Base-by-base conservation (phyloP, 1,140 invertebrate genomes). In the Drosophila bipectinata region DNA sequence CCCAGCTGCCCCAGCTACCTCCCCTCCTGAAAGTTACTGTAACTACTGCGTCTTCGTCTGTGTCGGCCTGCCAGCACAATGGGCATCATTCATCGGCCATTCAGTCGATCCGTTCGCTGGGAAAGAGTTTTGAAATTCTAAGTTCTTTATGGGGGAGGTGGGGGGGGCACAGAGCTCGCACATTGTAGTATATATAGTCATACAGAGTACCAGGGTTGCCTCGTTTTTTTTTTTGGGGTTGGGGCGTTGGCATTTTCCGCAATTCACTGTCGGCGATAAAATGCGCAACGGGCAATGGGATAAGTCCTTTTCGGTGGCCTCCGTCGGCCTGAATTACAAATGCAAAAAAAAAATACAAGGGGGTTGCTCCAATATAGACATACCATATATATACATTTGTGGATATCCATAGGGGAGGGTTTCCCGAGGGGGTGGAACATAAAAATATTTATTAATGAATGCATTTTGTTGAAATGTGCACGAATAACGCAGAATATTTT, bases 71-170 rank as follows among this genome's bases (percentile, higher is more conserved):
- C 77, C 82, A 79, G 88, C 82, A 87, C 82, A 87, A 87, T 87
- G 82, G 62, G 67, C 80, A 82, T 87, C 82, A 87, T 87, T 87
- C 82, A 82, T 87, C 79, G 85, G 80, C 87, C 82, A 84, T 61
- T 76, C 71, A 57, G 52, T 66, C 32, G 60, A 49, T 32, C 28
- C 28, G 28, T 6, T 58, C 24, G 34, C 45, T 30, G 55, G 54
- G 53, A 77, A 79, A 84, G 68, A 84, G 72, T 56, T 73, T 51
- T 60, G 52, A 18, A 21, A 54, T 62, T 34, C 21, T 30, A 18
- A 41, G 34, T 37, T 39, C 45, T 37, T 37, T 12, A 2, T 18
- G 18, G 7, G 6, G 30, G 7, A 32, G 9, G n/a, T n/a, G 9
- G 34, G 34, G 24, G 41, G 30, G 53, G 39, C 72, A 75, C 72